phyloP scores from a whole-genome alignment of 1,140 invertebrate species.

The Octopus sinensis region DNA sequence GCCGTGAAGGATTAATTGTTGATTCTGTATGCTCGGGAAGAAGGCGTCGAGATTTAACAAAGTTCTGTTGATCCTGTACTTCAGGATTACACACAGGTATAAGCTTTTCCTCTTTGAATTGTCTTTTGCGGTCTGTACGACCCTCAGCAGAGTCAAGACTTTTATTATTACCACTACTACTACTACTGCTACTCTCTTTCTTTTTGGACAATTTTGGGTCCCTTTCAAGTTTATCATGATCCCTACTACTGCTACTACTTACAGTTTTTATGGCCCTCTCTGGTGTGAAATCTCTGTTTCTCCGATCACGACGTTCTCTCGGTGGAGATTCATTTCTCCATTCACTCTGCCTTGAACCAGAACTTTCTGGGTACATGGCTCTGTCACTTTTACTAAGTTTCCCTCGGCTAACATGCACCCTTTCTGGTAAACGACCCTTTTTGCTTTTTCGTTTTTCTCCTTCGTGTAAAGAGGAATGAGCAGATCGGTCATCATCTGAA shows the following conservation, averaged over 20 bases:
- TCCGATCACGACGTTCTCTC: not conserved
- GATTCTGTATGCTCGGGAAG: not conserved
- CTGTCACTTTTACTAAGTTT: not conserved
- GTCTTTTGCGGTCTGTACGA: not conserved
- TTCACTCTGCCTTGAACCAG: not conserved
- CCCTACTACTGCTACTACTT: not conserved
- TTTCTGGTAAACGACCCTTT: not conserved
- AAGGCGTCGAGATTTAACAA: not conserved
- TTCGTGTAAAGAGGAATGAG: not conserved
- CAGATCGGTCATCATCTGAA: not conserved
- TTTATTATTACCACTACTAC: not conserved
- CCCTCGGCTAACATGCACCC: not conserved
- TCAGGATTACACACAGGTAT: constrained; percentile 1
- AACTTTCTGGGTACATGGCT: not conserved
- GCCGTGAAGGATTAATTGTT: not conserved
- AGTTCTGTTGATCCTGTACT: not conserved
- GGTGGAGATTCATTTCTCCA: constrained; percentile 12
- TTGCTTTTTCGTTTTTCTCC: constrained; percentile 11
- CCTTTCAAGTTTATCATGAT: not conserved
- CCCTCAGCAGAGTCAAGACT: not conserved
- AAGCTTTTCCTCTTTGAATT: constrained; percentile 5
- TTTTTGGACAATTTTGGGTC: not conserved
- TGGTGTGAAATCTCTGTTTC: not conserved
- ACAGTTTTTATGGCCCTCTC: not conserved
- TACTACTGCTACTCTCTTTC: not conserved